Conservation (phyloP, 2,113 vertebrate genomes). For the Corapipo altera region DNA sequence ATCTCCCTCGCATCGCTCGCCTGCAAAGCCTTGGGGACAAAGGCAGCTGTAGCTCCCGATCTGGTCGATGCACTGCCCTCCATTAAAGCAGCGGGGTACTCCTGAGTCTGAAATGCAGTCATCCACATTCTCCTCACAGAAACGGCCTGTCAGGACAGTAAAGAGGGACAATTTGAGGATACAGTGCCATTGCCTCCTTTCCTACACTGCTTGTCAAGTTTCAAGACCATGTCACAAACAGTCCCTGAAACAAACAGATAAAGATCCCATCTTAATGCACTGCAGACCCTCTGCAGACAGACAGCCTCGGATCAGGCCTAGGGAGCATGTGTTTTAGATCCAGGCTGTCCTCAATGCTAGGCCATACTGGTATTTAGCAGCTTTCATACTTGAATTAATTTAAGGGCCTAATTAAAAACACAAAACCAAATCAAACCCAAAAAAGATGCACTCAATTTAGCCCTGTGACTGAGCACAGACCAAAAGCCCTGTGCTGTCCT, state of each 20-base stretch:
- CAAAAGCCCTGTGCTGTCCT: background rate
- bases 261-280: background rate
- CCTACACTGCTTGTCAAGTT: background rate
- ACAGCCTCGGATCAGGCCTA: background rate
- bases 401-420: conserved; percentile 13
- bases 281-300: background rate
- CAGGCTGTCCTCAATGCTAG: background rate
- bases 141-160: conserved; percentile 69
- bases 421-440: background rate
- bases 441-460: background rate
- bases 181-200: accelerated
- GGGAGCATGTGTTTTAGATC: background rate
- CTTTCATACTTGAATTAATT: background rate
- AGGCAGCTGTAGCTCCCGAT: conserved; percentile 86
- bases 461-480: background rate
- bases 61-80: conserved; percentile 87
- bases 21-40: conserved; percentile 87
- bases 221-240: background rate
- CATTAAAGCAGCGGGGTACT: conserved; percentile 83
- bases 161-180: background rate
- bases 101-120: conserved; percentile 79
- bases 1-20: conserved; percentile 90
- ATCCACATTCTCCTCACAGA: conserved; percentile 86
- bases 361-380: background rate
- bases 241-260: background rate